Evolutionary conservation across 1,140 invertebrate genomes (phyloP).

Genomic region (Lamellibrachia luymesi): DNA sequence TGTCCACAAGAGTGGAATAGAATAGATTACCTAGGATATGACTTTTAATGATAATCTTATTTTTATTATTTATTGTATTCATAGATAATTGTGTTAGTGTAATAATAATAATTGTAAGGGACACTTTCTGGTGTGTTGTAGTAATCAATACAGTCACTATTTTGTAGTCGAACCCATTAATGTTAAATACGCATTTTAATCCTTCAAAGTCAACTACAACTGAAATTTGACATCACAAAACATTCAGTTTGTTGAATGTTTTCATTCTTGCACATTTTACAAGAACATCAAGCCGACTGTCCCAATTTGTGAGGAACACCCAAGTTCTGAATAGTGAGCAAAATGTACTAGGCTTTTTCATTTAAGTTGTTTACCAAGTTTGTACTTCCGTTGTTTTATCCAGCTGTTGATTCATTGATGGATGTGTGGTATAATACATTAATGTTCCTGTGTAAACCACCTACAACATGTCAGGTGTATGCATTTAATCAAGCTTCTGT

Average conservation of each 20-base stretch:
- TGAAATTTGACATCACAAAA: background rate
- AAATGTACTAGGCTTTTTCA: background rate
- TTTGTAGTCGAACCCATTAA: background rate
- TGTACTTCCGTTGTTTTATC: background rate
- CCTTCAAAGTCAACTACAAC: background rate
- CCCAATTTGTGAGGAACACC: background rate
- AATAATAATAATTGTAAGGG: no score
- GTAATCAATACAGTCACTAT: background rate
- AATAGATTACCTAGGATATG: no score
- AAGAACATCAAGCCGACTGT: background rate
- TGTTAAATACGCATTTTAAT: background rate
- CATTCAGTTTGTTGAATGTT: background rate
- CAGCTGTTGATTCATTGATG: background rate
- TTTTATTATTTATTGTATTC: no score
- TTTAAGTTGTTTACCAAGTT: background rate
- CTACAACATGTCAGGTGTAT: background rate
- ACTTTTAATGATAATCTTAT: no score
- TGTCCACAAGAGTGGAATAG: background rate
- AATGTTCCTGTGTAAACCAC: background rate
- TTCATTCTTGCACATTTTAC: background rate
- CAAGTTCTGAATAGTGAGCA: background rate
- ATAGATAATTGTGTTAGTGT: no score
- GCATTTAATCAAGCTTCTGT: background rate
- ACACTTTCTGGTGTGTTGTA: background rate
- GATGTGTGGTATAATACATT: background rate